Percentiles rank a stretch among this genome's conserved stretches.
phyloP scores from a whole-genome alignment of 2,888 invertebrate species.

The Sepioteuthis lessoniana region DNA sequence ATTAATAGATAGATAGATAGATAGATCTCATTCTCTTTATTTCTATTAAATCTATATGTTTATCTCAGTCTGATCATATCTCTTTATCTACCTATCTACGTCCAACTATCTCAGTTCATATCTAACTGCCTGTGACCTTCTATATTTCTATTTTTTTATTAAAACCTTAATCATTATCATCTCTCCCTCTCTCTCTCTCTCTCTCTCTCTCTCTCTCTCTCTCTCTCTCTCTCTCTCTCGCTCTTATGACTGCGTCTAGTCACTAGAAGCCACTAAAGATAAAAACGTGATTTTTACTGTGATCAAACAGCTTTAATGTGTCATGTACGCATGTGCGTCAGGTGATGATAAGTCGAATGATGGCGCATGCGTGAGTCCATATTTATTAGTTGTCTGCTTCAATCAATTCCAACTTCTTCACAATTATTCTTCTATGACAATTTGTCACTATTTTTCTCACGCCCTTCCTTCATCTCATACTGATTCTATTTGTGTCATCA shows the following conservation, averaged over 20 bases:
- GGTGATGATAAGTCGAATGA: neutral
- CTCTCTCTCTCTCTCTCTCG: neutral
- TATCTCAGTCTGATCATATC: neutral
- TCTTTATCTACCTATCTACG: neutral
- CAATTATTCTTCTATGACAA: neutral
- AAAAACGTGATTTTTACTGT: neutral
- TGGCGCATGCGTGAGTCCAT: neutral
- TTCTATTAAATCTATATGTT: too few species aligned
- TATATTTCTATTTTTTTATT: neutral
- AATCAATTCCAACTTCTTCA: neutral
- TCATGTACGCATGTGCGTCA: neutral
- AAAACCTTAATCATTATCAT: neutral
- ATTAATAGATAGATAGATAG: too few species aligned
- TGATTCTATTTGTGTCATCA: neutral
- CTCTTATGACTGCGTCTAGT: neutral
- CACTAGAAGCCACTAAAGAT: neutral
- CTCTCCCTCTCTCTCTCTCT: neutral
- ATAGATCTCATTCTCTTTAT: too few species aligned
- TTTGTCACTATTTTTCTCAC: neutral
- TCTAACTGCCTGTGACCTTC: too few species aligned
- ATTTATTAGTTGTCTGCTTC: neutral
- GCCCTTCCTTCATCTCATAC: too few species aligned
- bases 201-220: neutral
- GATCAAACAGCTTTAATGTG: neutral
- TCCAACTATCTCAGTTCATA: too few species aligned